Evolutionary conservation across 1,140 invertebrate species (phyloP), one percentile per base, ranked within the genome.

Genomic region (Oncopeltus fasciatus): DNA sequence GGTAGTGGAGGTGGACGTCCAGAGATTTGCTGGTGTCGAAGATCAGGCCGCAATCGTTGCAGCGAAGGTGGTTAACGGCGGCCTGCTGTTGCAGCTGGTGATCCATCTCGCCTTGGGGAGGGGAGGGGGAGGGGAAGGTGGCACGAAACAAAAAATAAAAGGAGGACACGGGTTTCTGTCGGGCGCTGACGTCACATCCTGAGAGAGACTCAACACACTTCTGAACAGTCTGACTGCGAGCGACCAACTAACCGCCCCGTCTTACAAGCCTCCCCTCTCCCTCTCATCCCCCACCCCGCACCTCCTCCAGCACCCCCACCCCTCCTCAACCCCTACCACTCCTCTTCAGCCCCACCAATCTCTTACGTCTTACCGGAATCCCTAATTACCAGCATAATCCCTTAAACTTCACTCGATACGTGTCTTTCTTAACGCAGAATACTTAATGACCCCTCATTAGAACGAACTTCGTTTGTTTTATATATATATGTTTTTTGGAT

Each of bases 1-100:
- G 86, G 69, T 89, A 88, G 64, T 82, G 81, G 64, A 87, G 74
- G 74, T 90, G 86, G 60, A 88, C 86, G 67, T 87, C 83, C 53
- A 88, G 75, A 46, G 85, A 87, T 64, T 83, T 83, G 31, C 80
- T 76, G 67, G 83, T 83, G 68, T 88, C 85, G 68, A 88, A 82
- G 67, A 78, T 81, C 33, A 88, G 69, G 66, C 81, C 80, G 75
- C 86, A 88, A 71, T 86, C 81, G 70, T 84, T 83, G 74, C 87
- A 89, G 9, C 47, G 53, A n/a, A 57, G 58, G 47, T 66, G 60
- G 1, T 61, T 44, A 20, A 59, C 28, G 9, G 43, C 28, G 1
- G 51, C 61, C 28, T 61, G 31, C 2, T 31, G 59, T 0, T 27
- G 59, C 27, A 61, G 62, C 11, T 43, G 49, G 26, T 61, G 60